phyloP scores from a whole-genome alignment of 1,140 invertebrate genomes.

The Monochamus saltuarius region DNA sequence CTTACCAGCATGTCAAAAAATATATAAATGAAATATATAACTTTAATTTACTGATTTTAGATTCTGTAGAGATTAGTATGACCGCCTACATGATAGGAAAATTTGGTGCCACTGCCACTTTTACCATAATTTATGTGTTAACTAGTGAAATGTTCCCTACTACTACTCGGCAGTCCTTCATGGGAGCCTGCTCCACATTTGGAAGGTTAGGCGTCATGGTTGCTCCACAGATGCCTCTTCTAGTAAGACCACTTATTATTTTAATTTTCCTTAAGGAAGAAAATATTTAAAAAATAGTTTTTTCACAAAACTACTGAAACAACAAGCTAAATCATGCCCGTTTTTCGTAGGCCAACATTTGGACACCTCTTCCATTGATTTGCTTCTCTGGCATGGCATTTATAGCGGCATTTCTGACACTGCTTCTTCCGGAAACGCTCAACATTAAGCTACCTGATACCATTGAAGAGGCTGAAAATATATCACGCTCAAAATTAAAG shows the following conservation, averaged over 20 bases:
- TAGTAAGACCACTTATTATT: slow-evolving; percentile 53
- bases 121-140: slow-evolving; percentile 69
- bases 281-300: background rate
- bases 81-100: slow-evolving; percentile 71
- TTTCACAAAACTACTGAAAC: background rate
- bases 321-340: background rate
- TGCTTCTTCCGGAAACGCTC: slow-evolving; percentile 70
- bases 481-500: slow-evolving; percentile 43
- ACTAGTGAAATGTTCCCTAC: slow-evolving; percentile 76
- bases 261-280: background rate
- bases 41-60: slow-evolving; percentile 51
- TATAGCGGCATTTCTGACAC: slow-evolving; percentile 61
- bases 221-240: slow-evolving; percentile 69
- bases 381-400: slow-evolving; percentile 68
- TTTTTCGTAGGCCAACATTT: slow-evolving; percentile 43
- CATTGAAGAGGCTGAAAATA: slow-evolving; percentile 65
- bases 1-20: too few relatives aligned
- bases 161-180: slow-evolving; percentile 61
- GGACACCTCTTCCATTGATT: slow-evolving; percentile 59
- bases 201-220: slow-evolving; percentile 70
- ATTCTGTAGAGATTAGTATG: slow-evolving; percentile 38
- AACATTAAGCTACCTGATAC: slow-evolving; percentile 69
- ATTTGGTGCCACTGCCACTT: slow-evolving; percentile 69
- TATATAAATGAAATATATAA: slow-evolving; percentile 59
- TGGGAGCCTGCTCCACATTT: slow-evolving; percentile 68